Base-by-base conservation (phyloP, 2,797 vertebrate species). In the Rhabdophis nuchalis region DNA sequence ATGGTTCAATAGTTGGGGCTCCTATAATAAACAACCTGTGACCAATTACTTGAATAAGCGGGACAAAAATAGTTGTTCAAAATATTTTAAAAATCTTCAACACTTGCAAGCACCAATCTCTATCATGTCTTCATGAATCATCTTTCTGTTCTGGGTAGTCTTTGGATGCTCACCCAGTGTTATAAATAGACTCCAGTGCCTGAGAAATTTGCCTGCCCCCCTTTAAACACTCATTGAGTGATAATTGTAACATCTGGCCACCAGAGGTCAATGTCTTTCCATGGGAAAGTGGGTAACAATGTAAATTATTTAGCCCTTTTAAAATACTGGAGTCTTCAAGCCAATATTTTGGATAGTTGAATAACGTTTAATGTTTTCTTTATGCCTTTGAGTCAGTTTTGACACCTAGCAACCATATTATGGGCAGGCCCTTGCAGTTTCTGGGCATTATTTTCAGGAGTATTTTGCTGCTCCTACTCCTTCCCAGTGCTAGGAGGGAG, bases 211-310 rank as follows among this genome's bases (percentile, higher is more conserved):
- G 20, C 1, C 72, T 12, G 36, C 4, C 36, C 36, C 4, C 10
- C 10, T 82, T 82, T 23, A 46, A 46, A 82, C 10, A 41, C 10
- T 82, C 25, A n/a, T 20, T 46, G 10, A 82, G 41, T 25, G 41
- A 58, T 2, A 91, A 53, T 18, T 95, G 41, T 68, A 60, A 3
- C 54, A 0, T 89, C 52, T 90, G 86, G 85, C 96, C 97, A 95
- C 96, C 89, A 90, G 97, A 93, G 96, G 97, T 96, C 95, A 87
- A 86, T 91, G 46, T 95, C 72, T 89, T 93, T 85, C 95, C 92
- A 68, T 32, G 5, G 86, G 95, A 85, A 87, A 10, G 12, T 16
- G 12, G 46, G 27, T 86, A 54, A 82, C 72, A 82, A 77, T 41
- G 68, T 77, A 77, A 41, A 77, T 41, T 41, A 77, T 82, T 82